phyloP scores from a whole-genome alignment of 2,888 invertebrate genomes.

The Xiphydria camelus region DNA sequence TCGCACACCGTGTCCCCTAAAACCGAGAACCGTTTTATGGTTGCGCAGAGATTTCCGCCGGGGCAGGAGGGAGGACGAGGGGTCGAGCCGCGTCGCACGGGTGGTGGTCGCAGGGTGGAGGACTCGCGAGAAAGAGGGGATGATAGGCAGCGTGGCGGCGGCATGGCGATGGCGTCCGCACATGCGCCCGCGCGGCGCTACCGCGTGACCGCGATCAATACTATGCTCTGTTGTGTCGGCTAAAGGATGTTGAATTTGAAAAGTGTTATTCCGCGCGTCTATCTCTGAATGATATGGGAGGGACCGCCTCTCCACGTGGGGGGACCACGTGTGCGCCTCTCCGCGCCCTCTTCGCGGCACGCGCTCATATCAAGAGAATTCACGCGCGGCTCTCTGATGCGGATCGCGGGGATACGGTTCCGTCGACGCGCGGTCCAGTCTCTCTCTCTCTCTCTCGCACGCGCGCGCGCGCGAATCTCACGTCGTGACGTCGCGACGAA shows the following conservation, averaged over 20 bases:
- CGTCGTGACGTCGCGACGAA: too few species aligned
- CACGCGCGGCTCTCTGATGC: too few species aligned
- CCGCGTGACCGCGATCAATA: conserved; percentile 58
- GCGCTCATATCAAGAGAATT: too few species aligned
- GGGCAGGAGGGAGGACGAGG: conserved; percentile 15
- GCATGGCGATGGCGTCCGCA: conserved; percentile 58
- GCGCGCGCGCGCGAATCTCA: too few species aligned
- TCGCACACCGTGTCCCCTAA: too few species aligned
- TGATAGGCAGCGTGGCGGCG: conserved; percentile 59
- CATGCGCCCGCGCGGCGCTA: conserved; percentile 60
- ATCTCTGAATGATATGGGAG: conserved; percentile 59
- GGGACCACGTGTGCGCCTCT: conserved; percentile 53
- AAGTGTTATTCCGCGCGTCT: conserved; percentile 58
- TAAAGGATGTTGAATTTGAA: conserved; percentile 57
- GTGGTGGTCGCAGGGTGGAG: too few species aligned
- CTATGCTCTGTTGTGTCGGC: conserved; percentile 28
- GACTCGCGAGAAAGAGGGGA: conserved; percentile 13
- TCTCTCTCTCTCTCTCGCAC: too few species aligned
- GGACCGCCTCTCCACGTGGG: conserved; percentile 54
- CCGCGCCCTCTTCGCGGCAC: conserved; percentile 37
- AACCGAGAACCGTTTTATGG: not conserved
- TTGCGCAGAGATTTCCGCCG: not conserved
- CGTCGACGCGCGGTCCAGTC: too few species aligned
- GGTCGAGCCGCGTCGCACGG: too few species aligned
- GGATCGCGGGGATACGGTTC: too few species aligned